phyloP scores from a whole-genome alignment of 35 echinoderm and acorn worm species.

The Patiria miniata region DNA sequence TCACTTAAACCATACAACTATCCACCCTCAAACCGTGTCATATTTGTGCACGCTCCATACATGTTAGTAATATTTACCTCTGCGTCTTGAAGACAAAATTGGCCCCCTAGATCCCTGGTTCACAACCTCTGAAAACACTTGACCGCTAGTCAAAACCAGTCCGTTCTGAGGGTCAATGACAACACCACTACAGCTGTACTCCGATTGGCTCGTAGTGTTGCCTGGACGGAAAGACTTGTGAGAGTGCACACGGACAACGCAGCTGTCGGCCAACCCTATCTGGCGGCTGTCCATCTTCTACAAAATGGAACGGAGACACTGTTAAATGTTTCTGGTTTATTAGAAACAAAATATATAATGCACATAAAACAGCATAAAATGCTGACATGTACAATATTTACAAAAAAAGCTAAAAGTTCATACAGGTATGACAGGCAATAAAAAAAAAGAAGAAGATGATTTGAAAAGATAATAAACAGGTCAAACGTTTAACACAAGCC shows the following conservation, averaged over 20 bases:
- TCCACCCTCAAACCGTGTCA: too few relatives aligned
- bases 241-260: not conserved
- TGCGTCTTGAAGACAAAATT: not conserved
- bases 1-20: too few relatives aligned
- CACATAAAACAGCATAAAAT: too few relatives aligned
- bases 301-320: not conserved
- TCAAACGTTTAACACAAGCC: too few relatives aligned
- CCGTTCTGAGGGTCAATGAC: slow-evolving; percentile 36
- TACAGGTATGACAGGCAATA: too few relatives aligned
- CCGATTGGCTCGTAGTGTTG: not conserved
- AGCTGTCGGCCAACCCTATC: not conserved
- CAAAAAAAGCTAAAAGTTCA: too few relatives aligned
- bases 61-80: too few relatives aligned
- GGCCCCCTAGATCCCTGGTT: slow-evolving; percentile 6
- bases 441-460: too few relatives aligned
- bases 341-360: too few relatives aligned
- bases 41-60: too few relatives aligned
- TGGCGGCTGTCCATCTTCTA: not conserved
- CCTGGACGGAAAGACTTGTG: not conserved
- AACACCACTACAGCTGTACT: slow-evolving; percentile 49
- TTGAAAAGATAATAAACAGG: too few relatives aligned
- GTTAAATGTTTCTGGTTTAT: not conserved
- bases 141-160: slow-evolving; percentile 54
- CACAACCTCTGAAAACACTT: slow-evolving; percentile 35
- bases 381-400: too few relatives aligned